Conservation (phyloP, 2,797 vertebrate species). For the Characodon lateralis region DNA sequence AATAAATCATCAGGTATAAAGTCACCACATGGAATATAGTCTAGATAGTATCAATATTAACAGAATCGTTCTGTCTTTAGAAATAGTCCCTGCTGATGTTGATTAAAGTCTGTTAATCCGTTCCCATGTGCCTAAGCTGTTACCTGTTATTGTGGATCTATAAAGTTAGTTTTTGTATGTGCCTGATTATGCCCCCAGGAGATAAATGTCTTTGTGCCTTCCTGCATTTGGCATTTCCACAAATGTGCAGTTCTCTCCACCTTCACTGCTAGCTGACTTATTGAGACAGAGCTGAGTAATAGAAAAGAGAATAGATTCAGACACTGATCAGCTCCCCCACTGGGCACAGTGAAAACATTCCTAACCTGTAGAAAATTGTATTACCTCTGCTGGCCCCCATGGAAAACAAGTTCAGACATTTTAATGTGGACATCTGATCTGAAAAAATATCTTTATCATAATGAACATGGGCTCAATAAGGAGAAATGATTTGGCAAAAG, state of each 20-base stretch:
- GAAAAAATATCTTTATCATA: background rate
- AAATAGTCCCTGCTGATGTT: background rate
- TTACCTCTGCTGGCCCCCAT: conserved; percentile 10
- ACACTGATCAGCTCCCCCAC: conserved; percentile 52
- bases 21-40: too few species aligned
- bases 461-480: background rate
- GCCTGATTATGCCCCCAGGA: conserved; percentile 9
- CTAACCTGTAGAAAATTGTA: conserved; percentile 43
- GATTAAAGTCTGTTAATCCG: background rate
- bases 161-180: background rate
- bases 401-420: conserved; percentile 14
- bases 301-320: conserved; percentile 55
- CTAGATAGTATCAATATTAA: background rate
- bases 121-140: background rate
- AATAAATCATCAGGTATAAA: background rate
- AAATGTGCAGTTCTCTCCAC: conserved; percentile 26
- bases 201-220: conserved; percentile 42
- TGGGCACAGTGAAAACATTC: conserved; percentile 40
- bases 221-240: conserved; percentile 32
- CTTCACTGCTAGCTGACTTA: conserved; percentile 24
- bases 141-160: background rate
- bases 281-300: conserved; percentile 62
- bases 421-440: conserved; percentile 14
- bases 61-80: background rate
- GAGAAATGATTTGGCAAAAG: background rate